A percentile compares a stretch with the other conserved stretches of the same genome.
phyloP scores from a whole-genome alignment of 2,888 invertebrate genomes.

The Nemotelus pantherinus region DNA sequence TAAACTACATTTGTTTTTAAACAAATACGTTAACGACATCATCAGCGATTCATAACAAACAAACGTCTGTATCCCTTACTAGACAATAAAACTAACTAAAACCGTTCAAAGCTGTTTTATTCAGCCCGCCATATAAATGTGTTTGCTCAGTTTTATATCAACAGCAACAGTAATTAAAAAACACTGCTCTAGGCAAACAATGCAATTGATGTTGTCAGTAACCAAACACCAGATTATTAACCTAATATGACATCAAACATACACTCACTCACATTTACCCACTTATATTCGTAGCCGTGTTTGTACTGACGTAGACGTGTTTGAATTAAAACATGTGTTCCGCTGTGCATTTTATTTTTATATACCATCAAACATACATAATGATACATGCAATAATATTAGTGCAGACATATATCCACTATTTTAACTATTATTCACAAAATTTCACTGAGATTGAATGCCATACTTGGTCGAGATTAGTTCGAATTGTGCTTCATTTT shows the following conservation, averaged over 20 bases:
- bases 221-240: slow-evolving; percentile 11
- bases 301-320: not conserved
- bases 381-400: too few species aligned
- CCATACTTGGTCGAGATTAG: not conserved
- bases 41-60: too few species aligned
- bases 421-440: too few species aligned
- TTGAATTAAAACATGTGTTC: too few species aligned
- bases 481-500: not conserved
- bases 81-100: too few species aligned
- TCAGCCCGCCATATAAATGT: not conserved
- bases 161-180: slow-evolving; percentile 17
- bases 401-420: too few species aligned
- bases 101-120: not conserved
- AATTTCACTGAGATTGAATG: slow-evolving; percentile 10
- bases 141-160: not conserved
- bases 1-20: too few species aligned
- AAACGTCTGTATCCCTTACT: too few species aligned
- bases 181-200: not conserved
- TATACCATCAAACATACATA: too few species aligned
- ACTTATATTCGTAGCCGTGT: not conserved
- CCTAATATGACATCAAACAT: not conserved
- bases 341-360: too few species aligned
- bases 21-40: too few species aligned
- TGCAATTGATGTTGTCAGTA: not conserved
- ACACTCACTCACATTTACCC: not conserved